A percentile compares a stretch with the other conserved stretches of the same genome.
phyloP scores from a whole-genome alignment of 2,888 invertebrate genomes.

The Morpho deidamia region DNA sequence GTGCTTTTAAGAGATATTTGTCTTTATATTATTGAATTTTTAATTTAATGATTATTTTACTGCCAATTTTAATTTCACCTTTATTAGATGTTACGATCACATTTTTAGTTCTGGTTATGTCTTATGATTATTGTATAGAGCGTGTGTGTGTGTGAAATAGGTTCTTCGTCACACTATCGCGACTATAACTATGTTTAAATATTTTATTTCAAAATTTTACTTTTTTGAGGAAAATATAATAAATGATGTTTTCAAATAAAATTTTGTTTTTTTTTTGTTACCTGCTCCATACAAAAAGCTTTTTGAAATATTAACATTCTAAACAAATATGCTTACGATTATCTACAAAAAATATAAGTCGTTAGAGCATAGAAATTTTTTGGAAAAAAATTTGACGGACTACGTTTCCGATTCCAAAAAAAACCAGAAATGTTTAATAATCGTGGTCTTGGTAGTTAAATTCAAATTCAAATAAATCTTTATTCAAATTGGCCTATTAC shows the following conservation, averaged over 20 bases:
- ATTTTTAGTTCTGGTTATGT: conserved; percentile 62
- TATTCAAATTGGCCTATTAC: too few relatives aligned
- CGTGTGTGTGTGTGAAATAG: conserved; percentile 39
- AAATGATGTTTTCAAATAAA: conserved; percentile 76
- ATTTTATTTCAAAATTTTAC: conserved; percentile 77
- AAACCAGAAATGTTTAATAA: too few relatives aligned
- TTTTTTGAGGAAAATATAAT: conserved; percentile 76
- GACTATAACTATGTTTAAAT: conserved; percentile 71
- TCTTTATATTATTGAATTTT: conserved; percentile 39
- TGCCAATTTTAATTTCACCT: conserved; percentile 62
- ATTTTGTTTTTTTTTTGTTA: conserved; percentile 25
- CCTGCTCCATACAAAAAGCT: too few relatives aligned
- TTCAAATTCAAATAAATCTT: too few relatives aligned
- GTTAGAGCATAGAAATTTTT: too few relatives aligned
- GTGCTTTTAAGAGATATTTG: conserved; percentile 65
- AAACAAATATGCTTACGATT: too few relatives aligned
- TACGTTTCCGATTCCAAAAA: too few relatives aligned
- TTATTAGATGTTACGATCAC: conserved; percentile 59
- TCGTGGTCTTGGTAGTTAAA: too few relatives aligned
- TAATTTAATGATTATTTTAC: conserved; percentile 59
- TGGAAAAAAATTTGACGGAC: too few relatives aligned
- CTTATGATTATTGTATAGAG: conserved; percentile 54
- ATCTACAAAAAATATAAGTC: too few relatives aligned
- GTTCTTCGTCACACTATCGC: conserved; percentile 50
- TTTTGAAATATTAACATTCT: too few relatives aligned